A percentile compares a stretch with the other conserved stretches of the same genome.
phyloP scores from a whole-genome alignment of 2,113 vertebrate genomes.

The Melierax canorus region DNA sequence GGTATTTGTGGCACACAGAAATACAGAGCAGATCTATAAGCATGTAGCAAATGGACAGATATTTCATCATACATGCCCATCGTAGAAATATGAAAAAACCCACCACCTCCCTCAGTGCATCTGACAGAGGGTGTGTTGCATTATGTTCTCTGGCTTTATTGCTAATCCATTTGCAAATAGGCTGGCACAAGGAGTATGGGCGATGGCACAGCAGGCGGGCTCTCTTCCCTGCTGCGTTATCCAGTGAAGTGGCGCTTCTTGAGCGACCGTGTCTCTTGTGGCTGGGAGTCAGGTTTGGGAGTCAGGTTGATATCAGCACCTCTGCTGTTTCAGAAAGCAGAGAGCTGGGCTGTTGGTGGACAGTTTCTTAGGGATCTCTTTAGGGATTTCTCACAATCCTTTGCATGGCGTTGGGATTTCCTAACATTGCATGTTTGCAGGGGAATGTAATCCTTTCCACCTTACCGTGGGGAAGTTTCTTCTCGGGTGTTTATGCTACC shows the following conservation, averaged over 20 bases:
- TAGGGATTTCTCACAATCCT: neutral
- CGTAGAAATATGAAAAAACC: neutral
- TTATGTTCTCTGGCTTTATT: neutral
- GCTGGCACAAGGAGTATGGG: neutral
- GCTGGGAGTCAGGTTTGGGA: neutral
- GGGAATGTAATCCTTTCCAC: neutral
- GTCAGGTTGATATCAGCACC: neutral
- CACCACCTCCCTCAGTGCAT: neutral
- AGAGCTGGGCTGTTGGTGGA: neutral
- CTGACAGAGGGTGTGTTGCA: neutral
- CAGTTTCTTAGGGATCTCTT: neutral
- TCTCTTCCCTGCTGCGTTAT: neutral
- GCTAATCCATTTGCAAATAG: neutral
- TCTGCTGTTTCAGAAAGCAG: neutral
- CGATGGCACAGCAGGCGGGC: accelerated
- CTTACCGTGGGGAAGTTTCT: neutral
- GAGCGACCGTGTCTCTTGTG: accelerated
- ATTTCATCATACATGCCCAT: accelerated
- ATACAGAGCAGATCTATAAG: neutral
- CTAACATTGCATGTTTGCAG: neutral
- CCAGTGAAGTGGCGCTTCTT: neutral
- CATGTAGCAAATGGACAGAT: neutral
- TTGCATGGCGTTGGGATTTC: neutral
- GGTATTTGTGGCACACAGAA: neutral
- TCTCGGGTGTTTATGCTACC: neutral